Evolutionary conservation across 2,113 vertebrate genomes (phyloP).

Genomic region (Sigmodon hispidus): DNA sequence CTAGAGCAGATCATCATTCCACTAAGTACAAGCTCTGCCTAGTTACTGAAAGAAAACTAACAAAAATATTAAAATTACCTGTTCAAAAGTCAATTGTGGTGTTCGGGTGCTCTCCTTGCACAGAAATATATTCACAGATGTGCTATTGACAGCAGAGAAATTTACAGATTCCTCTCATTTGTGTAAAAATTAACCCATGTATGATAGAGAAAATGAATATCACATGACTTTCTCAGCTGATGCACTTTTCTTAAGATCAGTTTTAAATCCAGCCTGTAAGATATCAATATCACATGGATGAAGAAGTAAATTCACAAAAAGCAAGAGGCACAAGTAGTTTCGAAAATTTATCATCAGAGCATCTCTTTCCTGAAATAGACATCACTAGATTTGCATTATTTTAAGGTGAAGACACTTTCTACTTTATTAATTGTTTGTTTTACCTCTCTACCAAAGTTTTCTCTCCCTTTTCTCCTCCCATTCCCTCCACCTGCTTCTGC

Average conservation of each 20-base stretch:
- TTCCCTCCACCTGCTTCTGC: no score
- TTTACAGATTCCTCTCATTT: not conserved
- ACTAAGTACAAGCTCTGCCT: constrained; percentile 1
- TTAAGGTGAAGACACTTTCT: not conserved
- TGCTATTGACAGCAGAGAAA: not conserved
- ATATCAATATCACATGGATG: not conserved
- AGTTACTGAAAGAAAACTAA: not conserved
- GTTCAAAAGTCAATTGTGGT: constrained; percentile 27
- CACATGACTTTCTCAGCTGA: not conserved
- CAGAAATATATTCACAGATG: not conserved
- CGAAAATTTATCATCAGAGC: not conserved
- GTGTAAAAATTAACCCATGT: not conserved
- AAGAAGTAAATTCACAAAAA: not conserved
- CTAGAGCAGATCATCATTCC: not conserved
- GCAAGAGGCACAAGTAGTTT: not conserved
- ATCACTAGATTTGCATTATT: not conserved
- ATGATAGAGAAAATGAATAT: not conserved
- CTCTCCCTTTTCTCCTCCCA: no score
- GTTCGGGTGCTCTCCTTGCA: not conserved
- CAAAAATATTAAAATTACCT: not conserved
- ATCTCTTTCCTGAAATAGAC: not conserved
- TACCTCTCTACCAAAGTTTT: no score
- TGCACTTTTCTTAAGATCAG: not conserved
- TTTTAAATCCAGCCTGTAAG: not conserved
- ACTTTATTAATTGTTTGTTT: not conserved